Percentiles rank a stretch among this genome's conserved stretches.
Evolutionary conservation across 2,888 invertebrate species (phyloP).

Genomic region (Barypeithes pellucidus): DNA sequence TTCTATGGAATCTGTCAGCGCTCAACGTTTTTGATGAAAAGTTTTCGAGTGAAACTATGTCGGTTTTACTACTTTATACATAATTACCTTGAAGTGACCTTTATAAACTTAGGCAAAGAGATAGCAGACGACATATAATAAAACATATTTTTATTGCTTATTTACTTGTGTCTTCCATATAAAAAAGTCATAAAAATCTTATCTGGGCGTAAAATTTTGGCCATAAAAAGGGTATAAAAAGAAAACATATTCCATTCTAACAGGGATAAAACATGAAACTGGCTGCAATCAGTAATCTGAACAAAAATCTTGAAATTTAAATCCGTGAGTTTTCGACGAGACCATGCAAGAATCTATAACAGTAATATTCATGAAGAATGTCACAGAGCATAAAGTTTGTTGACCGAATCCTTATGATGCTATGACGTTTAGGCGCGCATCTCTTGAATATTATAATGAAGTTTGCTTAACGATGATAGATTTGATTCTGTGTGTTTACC

Average conservation of each 20-base stretch:
- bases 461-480: neutral
- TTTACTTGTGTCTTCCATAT: slow-evolving; percentile 1
- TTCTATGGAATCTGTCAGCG: too few species aligned
- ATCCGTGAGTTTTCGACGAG: slow-evolving; percentile 28
- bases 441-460: slow-evolving; percentile 14
- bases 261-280: slow-evolving; percentile 16
- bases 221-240: neutral
- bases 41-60: too few species aligned
- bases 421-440: slow-evolving; percentile 16
- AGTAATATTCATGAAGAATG: slow-evolving; percentile 41
- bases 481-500: neutral
- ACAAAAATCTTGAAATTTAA: slow-evolving; percentile 2
- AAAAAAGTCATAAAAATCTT: slow-evolving; percentile 19
- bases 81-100: neutral
- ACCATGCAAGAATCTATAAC: slow-evolving; percentile 34
- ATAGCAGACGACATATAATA: neutral
- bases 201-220: neutral
- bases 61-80: too few species aligned
- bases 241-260: slow-evolving; percentile 1
- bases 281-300: slow-evolving; percentile 11
- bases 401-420: slow-evolving; percentile 24
- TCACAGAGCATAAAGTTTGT: slow-evolving; percentile 42
- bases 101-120: neutral
- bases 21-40: too few species aligned
- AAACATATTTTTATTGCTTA: slow-evolving; percentile 13